Conservation (phyloP, 2,797 vertebrate species). For the Trematomus bernacchii region DNA sequence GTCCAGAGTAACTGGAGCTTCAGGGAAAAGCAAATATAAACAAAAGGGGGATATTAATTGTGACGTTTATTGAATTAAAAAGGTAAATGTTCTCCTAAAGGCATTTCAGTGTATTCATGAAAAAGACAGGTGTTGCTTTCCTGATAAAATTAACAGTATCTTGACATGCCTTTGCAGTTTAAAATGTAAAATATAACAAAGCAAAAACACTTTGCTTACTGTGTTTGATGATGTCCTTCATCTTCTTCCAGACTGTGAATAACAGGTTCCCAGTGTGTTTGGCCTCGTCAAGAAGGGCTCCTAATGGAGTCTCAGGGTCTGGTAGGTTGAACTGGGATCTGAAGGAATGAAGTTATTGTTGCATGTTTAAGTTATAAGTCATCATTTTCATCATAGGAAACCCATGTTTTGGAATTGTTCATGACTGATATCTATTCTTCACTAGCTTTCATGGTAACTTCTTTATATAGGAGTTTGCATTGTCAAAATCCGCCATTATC, state of each 20-base stretch:
- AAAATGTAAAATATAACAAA: rapidly evolving
- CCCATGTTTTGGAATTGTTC: background rate
- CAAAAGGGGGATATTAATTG: background rate
- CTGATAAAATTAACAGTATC: background rate
- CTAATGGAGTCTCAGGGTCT: conserved; percentile 31
- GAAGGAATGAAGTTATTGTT: background rate
- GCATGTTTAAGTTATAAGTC: background rate
- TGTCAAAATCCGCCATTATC: background rate
- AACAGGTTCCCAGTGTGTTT: conserved; percentile 53
- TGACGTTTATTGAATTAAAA: background rate
- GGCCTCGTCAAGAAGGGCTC: conserved; percentile 39
- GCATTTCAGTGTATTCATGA: background rate
- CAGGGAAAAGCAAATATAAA: background rate
- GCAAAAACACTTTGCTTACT: conserved; percentile 36
- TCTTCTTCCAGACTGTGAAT: conserved; percentile 52
- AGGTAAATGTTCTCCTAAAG: background rate
- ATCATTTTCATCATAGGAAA: background rate
- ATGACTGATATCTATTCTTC: background rate
- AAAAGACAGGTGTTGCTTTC: background rate
- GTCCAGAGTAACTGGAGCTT: conserved; percentile 59
- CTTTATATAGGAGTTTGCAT: background rate
- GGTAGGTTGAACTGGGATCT: conserved; percentile 26
- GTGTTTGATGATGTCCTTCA: conserved; percentile 38
- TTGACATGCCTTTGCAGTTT: background rate
- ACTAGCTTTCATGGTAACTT: too few species aligned